These are phyloP conservation scores for Enteromius fasciolatus DNA, from an alignment of 2,797 vertebrate species.

Conservation along the genomic window DNA sequence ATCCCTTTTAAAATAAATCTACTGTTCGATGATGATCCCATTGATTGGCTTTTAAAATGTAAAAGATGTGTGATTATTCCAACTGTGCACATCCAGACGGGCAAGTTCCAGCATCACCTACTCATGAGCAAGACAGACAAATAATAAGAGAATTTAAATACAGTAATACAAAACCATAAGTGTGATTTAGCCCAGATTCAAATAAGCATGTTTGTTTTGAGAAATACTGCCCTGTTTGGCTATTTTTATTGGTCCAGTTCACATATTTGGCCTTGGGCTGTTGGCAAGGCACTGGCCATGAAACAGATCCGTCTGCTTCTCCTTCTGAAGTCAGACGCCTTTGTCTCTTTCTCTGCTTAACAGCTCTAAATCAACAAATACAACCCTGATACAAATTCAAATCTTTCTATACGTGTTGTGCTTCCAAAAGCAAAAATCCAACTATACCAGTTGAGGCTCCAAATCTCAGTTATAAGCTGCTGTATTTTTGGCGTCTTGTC, in stretches of 20 bases:
- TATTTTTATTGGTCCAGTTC: constrained; percentile 39
- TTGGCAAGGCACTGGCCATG: constrained; percentile 30
- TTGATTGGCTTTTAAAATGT: neutral
- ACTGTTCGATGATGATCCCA: neutral
- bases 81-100: neutral
- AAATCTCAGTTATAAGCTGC: constrained; percentile 35
- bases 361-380: neutral
- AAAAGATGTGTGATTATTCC: neutral
- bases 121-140: neutral
- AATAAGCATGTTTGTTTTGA: constrained; percentile 30
- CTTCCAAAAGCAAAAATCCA: constrained; percentile 44
- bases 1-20: neutral
- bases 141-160: neutral
- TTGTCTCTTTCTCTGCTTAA: neutral
- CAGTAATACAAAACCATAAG: neutral
- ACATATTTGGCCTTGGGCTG: constrained; percentile 38
- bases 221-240: constrained; percentile 16
- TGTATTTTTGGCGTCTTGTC: neutral
- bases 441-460: constrained; percentile 1
- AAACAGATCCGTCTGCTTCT: constrained; percentile 51
- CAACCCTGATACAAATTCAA: too few relatives aligned
- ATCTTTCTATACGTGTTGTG: too few relatives aligned
- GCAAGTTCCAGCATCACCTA: neutral
- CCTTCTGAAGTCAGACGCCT: neutral
- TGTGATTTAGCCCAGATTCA: constrained; percentile 26